phyloP scores from a whole-genome alignment of 2,888 invertebrate species.

The Nemotelus nigrinus region DNA sequence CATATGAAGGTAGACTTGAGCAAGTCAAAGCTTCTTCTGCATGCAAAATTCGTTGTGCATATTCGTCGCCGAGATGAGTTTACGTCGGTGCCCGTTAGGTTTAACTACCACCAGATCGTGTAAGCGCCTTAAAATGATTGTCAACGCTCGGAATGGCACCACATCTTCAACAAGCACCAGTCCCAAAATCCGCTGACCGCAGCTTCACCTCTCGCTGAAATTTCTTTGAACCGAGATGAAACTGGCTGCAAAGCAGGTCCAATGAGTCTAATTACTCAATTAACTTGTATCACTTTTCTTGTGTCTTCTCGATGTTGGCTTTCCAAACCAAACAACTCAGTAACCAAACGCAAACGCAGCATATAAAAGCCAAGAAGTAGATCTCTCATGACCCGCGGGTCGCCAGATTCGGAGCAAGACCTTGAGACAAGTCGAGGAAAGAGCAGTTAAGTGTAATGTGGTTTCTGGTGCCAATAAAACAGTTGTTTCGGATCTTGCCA shows the following conservation, averaged over 20 bases:
- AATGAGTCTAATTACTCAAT: conserved; percentile 36
- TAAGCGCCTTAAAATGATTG: background rate
- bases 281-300: conserved; percentile 3
- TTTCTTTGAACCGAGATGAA: conserved; percentile 13
- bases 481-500: conserved; percentile 24
- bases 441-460: conserved; percentile 19
- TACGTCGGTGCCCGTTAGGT: background rate
- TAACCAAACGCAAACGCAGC: no score
- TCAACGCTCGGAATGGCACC: background rate
- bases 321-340: background rate
- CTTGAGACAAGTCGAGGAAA: conserved; percentile 14
- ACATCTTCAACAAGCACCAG: background rate
- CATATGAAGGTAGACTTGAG: no score
- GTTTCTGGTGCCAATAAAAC: conserved; percentile 28
- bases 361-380: conserved; percentile 6
- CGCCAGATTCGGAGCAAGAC: conserved; percentile 30
- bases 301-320: conserved; percentile 2
- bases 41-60: background rate
- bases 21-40: no score
- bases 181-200: conserved; percentile 7
- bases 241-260: conserved; percentile 14
- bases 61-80: background rate
- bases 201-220: conserved; percentile 11
- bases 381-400: conserved; percentile 29
- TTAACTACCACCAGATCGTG: background rate